Base-by-base conservation (phyloP, 2,113 vertebrate species). In the Nansenia antarctica region DNA sequence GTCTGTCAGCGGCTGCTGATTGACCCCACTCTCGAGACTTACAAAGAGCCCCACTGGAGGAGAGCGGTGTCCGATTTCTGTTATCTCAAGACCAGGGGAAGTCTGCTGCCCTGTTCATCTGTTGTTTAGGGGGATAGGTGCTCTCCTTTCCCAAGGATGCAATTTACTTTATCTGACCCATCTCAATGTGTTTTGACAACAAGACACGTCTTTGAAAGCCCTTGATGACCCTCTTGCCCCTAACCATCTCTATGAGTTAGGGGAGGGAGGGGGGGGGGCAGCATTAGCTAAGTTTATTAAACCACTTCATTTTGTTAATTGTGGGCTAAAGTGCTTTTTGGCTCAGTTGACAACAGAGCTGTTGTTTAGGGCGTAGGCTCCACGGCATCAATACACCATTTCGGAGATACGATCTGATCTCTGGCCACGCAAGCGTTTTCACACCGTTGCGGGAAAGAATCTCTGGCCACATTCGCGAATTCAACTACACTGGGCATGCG, bases 1-100 rank as follows among this genome's bases (percentile, higher is more conserved):
- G 67, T 93, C 91, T 91, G 88, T 93, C 91, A 91, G 87, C 89
- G 32, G 78, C 64, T 79, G 82, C 67, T 85, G 90, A 93, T 90
- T 89, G 89, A 89, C 74, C 82, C 78, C n/a, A 67, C 90, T 89
- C 91, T 88, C 82, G n/a, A 88, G 82, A 78, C 80, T 45, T 85
- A 91, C 86, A 88, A 90, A 92, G 89, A 80, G 82, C 75, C 83
- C 86, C 82, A 75, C 77, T 83, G 83, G 86, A 90, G 80, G 82
- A 85, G 73, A 37, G 64, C 39, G 82, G 91, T 91, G 86, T 93
- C 88, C 74, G 76, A 85, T 93, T 93, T 88, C 91, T 90, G 82
- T 88, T 90, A 88, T 91, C 90, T 92, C 81, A 90, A 73, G 79
- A 85, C 74, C 37, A 15, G 78, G 62, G 76, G 69, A 81, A 86